These are phyloP conservation scores for Phasianus colchicus DNA, from an alignment of 2,113 vertebrate genomes.

Conservation along the genomic window DNA sequence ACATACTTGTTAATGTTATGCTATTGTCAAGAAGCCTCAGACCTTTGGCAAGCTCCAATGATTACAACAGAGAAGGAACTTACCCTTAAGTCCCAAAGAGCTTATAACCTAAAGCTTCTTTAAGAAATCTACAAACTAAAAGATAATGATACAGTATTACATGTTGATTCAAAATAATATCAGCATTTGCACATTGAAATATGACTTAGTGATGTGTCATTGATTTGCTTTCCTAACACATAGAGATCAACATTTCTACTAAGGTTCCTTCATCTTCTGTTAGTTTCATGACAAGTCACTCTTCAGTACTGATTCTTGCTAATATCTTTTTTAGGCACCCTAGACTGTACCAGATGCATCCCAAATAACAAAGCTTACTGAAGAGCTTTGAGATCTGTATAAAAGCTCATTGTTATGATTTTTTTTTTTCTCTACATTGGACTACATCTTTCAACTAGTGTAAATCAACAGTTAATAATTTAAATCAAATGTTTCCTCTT, in stretches of 20 bases:
- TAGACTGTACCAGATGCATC: background rate
- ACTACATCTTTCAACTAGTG: background rate
- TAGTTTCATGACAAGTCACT: background rate
- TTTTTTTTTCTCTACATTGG: background rate
- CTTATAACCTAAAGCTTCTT: slow-evolving; percentile 7
- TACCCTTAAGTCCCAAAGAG: background rate
- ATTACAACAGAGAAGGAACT: background rate
- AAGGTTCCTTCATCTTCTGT: background rate
- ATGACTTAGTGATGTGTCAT: background rate
- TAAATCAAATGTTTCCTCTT: background rate
- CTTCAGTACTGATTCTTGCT: background rate
- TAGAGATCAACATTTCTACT: background rate
- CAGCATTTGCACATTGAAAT: slow-evolving; percentile 13
- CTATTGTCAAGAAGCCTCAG: background rate
- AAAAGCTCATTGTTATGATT: slow-evolving; percentile 12
- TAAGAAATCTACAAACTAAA: slow-evolving; percentile 21
- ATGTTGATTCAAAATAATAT: background rate
- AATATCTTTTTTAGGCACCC: background rate
- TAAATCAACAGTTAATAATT: background rate
- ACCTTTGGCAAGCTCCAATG: background rate
- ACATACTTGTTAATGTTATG: background rate
- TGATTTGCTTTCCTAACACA: background rate
- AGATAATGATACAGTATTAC: background rate
- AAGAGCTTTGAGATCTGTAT: slow-evolving; percentile 12
- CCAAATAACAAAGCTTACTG: slow-evolving; percentile 6